Base-by-base conservation (phyloP, 2,888 invertebrate genomes). In the Drosophila mercatorum region DNA sequence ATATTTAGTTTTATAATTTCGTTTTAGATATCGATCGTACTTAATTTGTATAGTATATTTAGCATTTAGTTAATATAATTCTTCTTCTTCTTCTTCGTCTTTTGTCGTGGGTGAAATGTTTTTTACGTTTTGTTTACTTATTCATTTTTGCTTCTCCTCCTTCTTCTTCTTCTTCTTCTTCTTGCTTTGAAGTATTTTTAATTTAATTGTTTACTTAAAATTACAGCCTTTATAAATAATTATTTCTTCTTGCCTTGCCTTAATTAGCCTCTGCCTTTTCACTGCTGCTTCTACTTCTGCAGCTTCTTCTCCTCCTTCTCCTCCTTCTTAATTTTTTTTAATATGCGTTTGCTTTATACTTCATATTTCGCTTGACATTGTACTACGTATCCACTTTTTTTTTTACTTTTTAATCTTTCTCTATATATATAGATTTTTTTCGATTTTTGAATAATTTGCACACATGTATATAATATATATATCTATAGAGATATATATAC, bases 151-250 rank as follows among this genome's bases (percentile, higher is more conserved):
- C 38, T n/a, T 38, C 41, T 22, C 14, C 41, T 22, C 14, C 38
- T 53, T 52, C 26, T 28, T 28, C 28, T 28, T 1, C 3, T 28
- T 43, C 40, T 51, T 51, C 17, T 17, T 17, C 17, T 58, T 51
- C 52, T 70, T 22, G 22, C 52, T 70, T 68, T 78, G 55, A 51
- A 63, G 71, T 83, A 68, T 61, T 78, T 68, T 67, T 70, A 65
- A 77, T 80, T 78, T 70, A 73, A 77, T 78, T 60, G 74, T 78
- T 78, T 90, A 91, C 92, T 92, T 92, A 92, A 92, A 92, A 92
- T 92, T 92, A 92, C 92, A 92, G 92, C 92, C 92, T 92, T 92
- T 91, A 92, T 91, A 91, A 91, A 85, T 91, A 91, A 90, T 89
- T 85, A 84, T 83, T 83, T 88, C 82, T 83, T 78, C 52, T 22